These are phyloP conservation scores for Pomacea maculata DNA, from an alignment of 1,140 invertebrate genomes.

Conservation along the genomic window DNA sequence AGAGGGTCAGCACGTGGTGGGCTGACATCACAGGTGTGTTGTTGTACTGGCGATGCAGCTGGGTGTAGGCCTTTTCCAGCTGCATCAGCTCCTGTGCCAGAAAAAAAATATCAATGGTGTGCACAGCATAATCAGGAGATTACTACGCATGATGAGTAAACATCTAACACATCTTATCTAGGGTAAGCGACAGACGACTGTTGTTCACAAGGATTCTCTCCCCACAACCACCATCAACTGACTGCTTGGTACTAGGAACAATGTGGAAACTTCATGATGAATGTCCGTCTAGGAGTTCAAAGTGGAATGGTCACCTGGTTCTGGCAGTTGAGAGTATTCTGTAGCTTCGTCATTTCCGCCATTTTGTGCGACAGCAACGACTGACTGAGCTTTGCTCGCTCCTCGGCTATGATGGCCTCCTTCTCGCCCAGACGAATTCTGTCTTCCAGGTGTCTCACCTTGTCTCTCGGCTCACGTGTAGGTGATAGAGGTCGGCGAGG, in stretches of 20 bases:
- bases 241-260: neutral
- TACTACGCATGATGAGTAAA: too few relatives aligned
- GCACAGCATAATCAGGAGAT: too few relatives aligned
- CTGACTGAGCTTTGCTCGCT: constrained; percentile 38
- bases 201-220: neutral
- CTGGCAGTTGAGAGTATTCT: constrained; percentile 53
- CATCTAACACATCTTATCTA: too few relatives aligned
- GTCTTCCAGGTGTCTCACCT: constrained; percentile 38
- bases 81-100: constrained; percentile 34
- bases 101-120: neutral
- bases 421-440: constrained; percentile 39
- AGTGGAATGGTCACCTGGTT: constrained; percentile 42
- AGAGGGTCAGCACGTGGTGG: constrained; percentile 25
- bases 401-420: constrained; percentile 40
- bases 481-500: constrained; percentile 19
- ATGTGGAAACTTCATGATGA: neutral
- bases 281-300: neutral
- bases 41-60: constrained; percentile 38
- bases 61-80: constrained; percentile 37
- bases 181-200: neutral
- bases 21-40: constrained; percentile 14
- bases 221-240: neutral
- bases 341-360: constrained; percentile 53
- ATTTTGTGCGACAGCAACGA: constrained; percentile 45
- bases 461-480: constrained; percentile 22